Percentiles rank a stretch among this genome's conserved stretches.
These are phyloP conservation scores for Nerophis lumbriciformis DNA, from an alignment of 2,113 vertebrate species.

Conservation along the genomic window DNA sequence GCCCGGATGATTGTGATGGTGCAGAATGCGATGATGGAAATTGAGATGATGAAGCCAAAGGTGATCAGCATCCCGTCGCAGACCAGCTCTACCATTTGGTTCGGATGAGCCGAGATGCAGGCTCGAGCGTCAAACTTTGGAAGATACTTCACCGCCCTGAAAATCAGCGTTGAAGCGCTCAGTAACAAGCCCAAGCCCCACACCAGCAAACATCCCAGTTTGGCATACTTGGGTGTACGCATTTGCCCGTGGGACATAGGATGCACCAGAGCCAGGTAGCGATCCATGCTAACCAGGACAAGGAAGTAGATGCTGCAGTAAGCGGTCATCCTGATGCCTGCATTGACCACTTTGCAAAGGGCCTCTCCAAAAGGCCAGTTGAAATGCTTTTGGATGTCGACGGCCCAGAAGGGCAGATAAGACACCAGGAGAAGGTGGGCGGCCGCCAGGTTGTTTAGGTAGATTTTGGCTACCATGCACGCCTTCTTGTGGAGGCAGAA, in stretches of 20 bases:
- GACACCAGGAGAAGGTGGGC: slow-evolving; percentile 82
- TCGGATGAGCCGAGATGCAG: slow-evolving; percentile 76
- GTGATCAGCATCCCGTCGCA: slow-evolving; percentile 74
- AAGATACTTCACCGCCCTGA: slow-evolving; percentile 60
- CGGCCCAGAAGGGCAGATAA: slow-evolving; percentile 89
- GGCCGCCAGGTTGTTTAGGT: slow-evolving; percentile 83
- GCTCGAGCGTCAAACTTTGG: slow-evolving; percentile 49
- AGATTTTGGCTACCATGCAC: slow-evolving; percentile 90
- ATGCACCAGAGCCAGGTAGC: slow-evolving; percentile 88
- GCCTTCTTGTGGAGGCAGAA: slow-evolving; percentile 83
- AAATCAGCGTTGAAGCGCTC: slow-evolving; percentile 73
- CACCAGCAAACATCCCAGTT: slow-evolving; percentile 77
- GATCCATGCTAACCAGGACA: slow-evolving; percentile 86
- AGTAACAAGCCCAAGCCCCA: slow-evolving; percentile 79
- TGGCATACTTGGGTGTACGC: slow-evolving; percentile 78
- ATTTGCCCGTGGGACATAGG: slow-evolving; percentile 83
- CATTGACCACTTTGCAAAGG: slow-evolving; percentile 81
- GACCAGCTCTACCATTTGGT: slow-evolving; percentile 30
- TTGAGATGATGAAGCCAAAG: slow-evolving; percentile 81
- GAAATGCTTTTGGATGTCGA: slow-evolving; percentile 77
- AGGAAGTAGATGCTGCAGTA: slow-evolving; percentile 87
- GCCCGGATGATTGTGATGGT: slow-evolving; percentile 74
- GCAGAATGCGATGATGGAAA: slow-evolving; percentile 78
- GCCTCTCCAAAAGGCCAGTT: slow-evolving; percentile 83
- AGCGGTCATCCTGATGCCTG: slow-evolving; percentile 76